A percentile compares a stretch with the other conserved stretches of the same genome.
Evolutionary conservation across 2,113 vertebrate species (phyloP).

Genomic region (Solenodon paradoxus): DNA sequence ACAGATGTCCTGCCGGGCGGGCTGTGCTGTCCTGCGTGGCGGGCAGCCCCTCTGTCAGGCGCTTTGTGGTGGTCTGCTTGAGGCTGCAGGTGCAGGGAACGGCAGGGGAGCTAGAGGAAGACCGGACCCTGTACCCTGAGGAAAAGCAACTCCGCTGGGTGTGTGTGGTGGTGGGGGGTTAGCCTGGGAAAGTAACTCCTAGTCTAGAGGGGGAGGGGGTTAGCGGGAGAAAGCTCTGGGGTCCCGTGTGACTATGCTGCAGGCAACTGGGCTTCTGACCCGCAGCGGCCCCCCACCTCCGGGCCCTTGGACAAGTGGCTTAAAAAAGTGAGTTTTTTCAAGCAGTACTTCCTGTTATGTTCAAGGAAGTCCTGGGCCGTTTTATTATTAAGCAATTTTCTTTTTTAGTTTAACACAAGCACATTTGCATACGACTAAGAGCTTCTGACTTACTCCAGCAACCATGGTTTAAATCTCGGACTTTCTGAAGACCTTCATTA

Average conservation of each 20-base stretch:
- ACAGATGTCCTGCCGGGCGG: not conserved
- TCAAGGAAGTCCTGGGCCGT: not conserved
- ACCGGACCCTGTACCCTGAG: too few species aligned
- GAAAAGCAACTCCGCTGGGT: too few species aligned
- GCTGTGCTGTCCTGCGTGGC: too few species aligned
- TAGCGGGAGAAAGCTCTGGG: not conserved
- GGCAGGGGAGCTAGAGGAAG: fast-evolving
- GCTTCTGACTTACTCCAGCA: not conserved
- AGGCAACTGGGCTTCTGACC: too few species aligned
- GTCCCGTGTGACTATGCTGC: fast-evolving
- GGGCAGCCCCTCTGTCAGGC: too few species aligned
- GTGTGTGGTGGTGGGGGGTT: too few species aligned
- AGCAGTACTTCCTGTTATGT: slow-evolving; percentile 65
- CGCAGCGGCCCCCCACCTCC: not conserved
- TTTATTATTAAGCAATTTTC: slow-evolving; percentile 61
- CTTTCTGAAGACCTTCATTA: slow-evolving; percentile 43
- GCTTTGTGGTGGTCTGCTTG: not conserved
- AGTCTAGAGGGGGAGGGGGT: fast-evolving
- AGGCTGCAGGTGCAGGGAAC: too few species aligned
- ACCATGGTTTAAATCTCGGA: not conserved
- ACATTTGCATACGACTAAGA: too few species aligned
- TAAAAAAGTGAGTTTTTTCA: not conserved
- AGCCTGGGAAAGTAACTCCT: not conserved
- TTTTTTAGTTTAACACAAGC: not conserved
- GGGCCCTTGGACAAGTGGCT: not conserved